A percentile compares a stretch with the other conserved stretches of the same genome.
phyloP scores from a whole-genome alignment of 2,888 invertebrate genomes.

The Ryuthela nishihirai region DNA sequence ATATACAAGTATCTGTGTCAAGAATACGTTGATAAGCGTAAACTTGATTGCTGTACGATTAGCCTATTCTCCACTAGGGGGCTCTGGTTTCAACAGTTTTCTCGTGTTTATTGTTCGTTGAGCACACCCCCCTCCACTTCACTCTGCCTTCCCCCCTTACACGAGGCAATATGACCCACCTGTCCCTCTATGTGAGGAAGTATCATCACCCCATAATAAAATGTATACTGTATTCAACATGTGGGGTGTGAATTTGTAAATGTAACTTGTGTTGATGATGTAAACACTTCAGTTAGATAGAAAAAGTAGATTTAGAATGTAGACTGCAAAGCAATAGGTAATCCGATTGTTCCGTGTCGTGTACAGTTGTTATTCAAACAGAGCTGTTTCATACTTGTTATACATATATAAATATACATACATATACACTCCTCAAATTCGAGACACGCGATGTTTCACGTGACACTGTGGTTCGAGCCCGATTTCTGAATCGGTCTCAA shows the following conservation, averaged over 20 bases:
- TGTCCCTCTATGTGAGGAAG: too few species aligned
- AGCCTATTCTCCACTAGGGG: too few species aligned
- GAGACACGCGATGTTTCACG: background rate
- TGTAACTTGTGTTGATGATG: constrained; percentile 33
- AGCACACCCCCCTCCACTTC: background rate
- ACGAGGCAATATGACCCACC: background rate
- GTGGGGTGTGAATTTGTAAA: constrained; percentile 26
- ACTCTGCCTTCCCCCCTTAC: background rate
- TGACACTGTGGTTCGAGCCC: too few species aligned
- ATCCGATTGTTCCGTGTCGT: constrained; percentile 29
- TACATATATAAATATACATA: constrained; percentile 32
- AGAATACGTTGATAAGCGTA: too few species aligned
- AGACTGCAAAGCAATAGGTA: constrained; percentile 31
- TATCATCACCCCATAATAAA: too few species aligned
- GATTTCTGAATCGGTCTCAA: too few species aligned
- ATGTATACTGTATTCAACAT: too few species aligned
- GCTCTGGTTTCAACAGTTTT: background rate
- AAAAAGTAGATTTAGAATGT: constrained; percentile 15
- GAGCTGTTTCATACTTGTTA: constrained; percentile 39
- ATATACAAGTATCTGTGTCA: too few species aligned
- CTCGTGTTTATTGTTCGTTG: background rate
- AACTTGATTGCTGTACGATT: too few species aligned
- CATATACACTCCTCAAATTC: background rate
- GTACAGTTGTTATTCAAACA: constrained; percentile 35
- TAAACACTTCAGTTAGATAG: constrained; percentile 32